Evolutionary conservation across 2,797 vertebrate genomes (phyloP), one percentile per base, ranked within the genome.

Genomic region (Petrocephalus sullivani): DNA sequence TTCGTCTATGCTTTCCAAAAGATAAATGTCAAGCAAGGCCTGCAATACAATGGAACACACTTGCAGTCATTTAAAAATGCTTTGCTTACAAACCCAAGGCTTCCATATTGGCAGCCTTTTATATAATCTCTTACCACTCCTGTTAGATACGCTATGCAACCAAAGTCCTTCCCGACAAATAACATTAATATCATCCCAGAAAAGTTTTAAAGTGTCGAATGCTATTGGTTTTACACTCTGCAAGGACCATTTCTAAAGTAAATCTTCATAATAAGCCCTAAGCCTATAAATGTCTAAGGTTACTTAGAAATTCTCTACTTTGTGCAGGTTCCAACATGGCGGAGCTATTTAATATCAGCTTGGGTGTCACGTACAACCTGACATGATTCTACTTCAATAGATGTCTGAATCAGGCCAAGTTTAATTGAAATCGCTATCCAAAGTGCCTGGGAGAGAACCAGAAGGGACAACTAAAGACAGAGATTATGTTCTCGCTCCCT

Each of bases 11-110:
- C 94, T 95, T 90, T 99, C 97, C 87, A 98, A 93, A 5, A 99
- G 96, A 91, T 98, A 99, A 87, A 98, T 94, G 91, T 99, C 98
- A 91, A 99, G 95, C 90, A 99, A 93, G 2, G 97, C 98, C 98
- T 99, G 91, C 75, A 89, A 23, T 46, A 94, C 89, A 89, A 0
- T 86, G 53, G 75, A 14, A 64, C 12, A 0, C 3, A 71, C 53
- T 23, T 8, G 51, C 21, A 75, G 28, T 23, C 75, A 57, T 4
- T 53, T 10, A 5, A 9, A 78, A 78, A 78, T 78, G 71, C 14
- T 41, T 7, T 46, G 37, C 14, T 78, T 78, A 9, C 41, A 4
- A 9, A 49, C 71, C 3, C 19, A 49, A 78, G 71, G 71, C 19
- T 78, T 41, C 37, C 71, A 9, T 78, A 21, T 60, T 60, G 4